These are phyloP conservation scores for Perca schrenkii DNA, from an alignment of 2,113 vertebrate species.

Conservation along the genomic window DNA sequence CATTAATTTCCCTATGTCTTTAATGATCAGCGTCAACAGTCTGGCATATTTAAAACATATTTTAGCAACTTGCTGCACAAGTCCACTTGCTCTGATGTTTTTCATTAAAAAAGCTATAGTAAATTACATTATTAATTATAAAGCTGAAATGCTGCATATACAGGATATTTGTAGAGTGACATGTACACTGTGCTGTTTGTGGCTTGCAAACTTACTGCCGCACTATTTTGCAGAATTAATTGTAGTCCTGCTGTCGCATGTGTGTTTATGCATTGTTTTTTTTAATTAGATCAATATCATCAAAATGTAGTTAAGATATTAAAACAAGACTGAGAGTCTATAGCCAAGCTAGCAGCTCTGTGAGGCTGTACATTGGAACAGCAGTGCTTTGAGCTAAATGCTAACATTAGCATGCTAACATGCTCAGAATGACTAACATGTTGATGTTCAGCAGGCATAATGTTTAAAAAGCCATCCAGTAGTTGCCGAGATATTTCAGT, in stretches of 20 bases:
- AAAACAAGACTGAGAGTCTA: background rate
- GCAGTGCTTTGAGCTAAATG: too few species aligned
- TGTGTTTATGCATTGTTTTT: background rate
- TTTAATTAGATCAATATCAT: background rate
- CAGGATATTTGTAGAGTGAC: background rate
- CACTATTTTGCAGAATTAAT: background rate
- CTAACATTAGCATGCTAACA: too few species aligned
- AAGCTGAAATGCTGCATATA: too few species aligned
- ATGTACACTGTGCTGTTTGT: background rate
- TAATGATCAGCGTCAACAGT: background rate
- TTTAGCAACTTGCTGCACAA: background rate
- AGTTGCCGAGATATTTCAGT: background rate
- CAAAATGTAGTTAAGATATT: background rate
- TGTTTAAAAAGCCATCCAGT: background rate
- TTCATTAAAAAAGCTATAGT: background rate
- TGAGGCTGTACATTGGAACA: too few species aligned
- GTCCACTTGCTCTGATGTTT: background rate
- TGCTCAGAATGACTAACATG: too few species aligned
- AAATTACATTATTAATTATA: too few species aligned
- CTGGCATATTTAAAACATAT: background rate
- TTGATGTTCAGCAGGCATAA: too few species aligned
- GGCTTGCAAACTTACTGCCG: background rate
- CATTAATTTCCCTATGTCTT: background rate
- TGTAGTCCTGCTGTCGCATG: background rate
- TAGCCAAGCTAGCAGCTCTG: too few species aligned